Base-by-base conservation (phyloP, 2,888 invertebrate genomes). In the Acheta domesticus region DNA sequence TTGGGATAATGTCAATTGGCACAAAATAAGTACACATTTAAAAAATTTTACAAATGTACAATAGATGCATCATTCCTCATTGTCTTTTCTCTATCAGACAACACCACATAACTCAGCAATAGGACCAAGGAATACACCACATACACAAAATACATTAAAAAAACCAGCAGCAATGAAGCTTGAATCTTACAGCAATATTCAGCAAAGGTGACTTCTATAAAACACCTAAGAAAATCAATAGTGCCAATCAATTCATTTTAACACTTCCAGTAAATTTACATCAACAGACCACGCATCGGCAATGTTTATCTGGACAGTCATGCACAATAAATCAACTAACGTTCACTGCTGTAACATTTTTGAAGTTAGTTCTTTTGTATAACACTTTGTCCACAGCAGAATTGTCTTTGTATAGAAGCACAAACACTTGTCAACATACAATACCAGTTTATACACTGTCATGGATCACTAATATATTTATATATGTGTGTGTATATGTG, bases 21-120 rank as follows among this genome's bases (percentile, higher is more conserved):
- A 80, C 80, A 79, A 20, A 79, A 79, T 80, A 80, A 80, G 80
- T 80, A 80, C 80, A 80, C 79, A 80, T 77, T 77, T 49, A 80
- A 80, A 79, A 79, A 62, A 62, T 19, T 62, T 36, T 36, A 36
- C 36, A n/a, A 62, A 62, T n/a, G n/a, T 62, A 62, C 62, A 62
- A 62, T n/a, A 16, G n/a, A 62, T 62, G 36, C 8, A 36, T 36
- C 36, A 36, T 36, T 36, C 36, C 62, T 62, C 62, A 62, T n/a
- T n/a, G n/a, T 62, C 62, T 36, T 36, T 36, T 62, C 16, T 19
- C 62, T 62, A 14, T 62, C 62, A 62, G 16, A 62, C 16, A 62
- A 62, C 62, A 62, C 62, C 62, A 62, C 62, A 19, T n/a, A 62
- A 62, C 16, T 62, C 62, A 62, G 16, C 62, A 62, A 62, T 75